A percentile compares a stretch with the other conserved stretches of the same genome.
Conservation (phyloP, 2,113 vertebrate species). For the Pterocles orientalis region DNA sequence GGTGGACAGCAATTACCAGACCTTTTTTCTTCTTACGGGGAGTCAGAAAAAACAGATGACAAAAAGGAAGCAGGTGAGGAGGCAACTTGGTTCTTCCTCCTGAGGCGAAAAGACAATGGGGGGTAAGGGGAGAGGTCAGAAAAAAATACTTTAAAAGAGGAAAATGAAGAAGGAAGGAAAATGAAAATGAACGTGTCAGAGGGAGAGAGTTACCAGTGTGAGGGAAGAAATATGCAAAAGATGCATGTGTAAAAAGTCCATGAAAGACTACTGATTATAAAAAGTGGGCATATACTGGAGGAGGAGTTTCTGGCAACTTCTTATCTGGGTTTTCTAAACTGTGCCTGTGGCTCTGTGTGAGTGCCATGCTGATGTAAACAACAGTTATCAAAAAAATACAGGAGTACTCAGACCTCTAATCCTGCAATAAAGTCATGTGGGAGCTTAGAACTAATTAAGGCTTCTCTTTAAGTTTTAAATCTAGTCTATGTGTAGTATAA, state of each 20-base stretch:
- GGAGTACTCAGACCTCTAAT: not conserved
- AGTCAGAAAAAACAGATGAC: not conserved
- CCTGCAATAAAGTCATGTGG: not conserved
- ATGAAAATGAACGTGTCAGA: not conserved
- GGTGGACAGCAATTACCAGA: not conserved
- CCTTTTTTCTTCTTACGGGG: not conserved
- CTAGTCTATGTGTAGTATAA: not conserved
- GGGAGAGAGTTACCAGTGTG: not conserved
- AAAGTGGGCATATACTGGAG: not conserved
- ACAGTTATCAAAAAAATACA: slow-evolving; percentile 26
- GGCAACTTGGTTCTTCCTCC: not conserved
- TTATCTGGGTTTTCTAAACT: slow-evolving; percentile 1
- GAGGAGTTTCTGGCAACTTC: not conserved
- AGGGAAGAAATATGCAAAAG: not conserved
- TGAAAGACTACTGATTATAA: not conserved
- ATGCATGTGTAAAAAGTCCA: not conserved
- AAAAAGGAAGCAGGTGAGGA: not conserved
- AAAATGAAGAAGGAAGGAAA: not conserved
- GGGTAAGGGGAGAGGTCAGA: not conserved
- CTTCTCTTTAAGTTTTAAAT: slow-evolving; percentile 34
- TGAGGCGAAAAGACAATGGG: not conserved
- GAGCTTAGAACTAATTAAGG: slow-evolving; percentile 46
- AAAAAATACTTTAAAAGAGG: not conserved
- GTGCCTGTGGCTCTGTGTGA: not conserved
- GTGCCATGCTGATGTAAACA: not conserved